Conservation (phyloP, 2,797 vertebrate genomes). For the Phoebastria nigripes region DNA sequence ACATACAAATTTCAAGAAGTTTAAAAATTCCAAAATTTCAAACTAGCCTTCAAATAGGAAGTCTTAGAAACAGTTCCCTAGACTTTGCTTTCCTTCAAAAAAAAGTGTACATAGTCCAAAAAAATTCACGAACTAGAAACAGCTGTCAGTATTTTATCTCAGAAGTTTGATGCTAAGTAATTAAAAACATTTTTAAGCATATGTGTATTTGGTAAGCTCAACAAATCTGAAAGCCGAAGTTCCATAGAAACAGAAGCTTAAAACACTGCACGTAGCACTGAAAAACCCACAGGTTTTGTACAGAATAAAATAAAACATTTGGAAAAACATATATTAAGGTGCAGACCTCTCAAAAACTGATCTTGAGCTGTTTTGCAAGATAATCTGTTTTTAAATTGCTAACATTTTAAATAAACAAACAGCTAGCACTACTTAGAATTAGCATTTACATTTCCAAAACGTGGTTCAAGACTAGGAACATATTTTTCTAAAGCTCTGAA, state of each 20-base stretch:
- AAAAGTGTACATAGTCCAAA: background rate
- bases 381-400: background rate
- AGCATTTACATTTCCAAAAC: background rate
- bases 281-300: background rate
- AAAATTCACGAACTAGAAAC: background rate
- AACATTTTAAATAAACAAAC: background rate
- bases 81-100: background rate
- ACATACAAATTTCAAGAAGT: background rate
- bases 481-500: background rate
- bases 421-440: background rate
- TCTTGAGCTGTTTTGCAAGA: background rate
- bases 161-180: background rate
- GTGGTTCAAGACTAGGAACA: background rate
- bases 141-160: background rate
- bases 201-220: background rate
- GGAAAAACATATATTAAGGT: background rate
- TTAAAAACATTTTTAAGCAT: background rate
- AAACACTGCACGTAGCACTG: background rate
- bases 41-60: background rate
- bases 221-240: background rate
- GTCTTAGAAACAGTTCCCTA: background rate
- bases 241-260: background rate
- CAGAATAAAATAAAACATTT: background rate
- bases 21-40: background rate
- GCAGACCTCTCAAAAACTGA: background rate